These are phyloP conservation scores for Stegodyphus dumicola DNA, from an alignment of 1,140 invertebrate species.

Conservation along the genomic window DNA sequence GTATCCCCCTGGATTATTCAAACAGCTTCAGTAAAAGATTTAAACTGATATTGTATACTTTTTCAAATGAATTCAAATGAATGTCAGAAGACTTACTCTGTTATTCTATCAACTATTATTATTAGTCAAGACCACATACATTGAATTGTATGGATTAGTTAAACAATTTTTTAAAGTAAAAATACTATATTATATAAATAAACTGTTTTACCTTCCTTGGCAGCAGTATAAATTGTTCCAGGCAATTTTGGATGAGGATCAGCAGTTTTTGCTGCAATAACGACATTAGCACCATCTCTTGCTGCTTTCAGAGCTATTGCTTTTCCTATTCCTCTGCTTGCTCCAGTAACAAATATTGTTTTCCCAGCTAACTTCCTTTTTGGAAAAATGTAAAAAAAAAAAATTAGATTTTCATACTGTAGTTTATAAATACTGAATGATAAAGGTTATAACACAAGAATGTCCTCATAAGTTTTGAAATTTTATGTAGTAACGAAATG, in stretches of 20 bases:
- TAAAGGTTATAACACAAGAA: no score
- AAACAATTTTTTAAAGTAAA: not conserved
- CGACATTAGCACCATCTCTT: conserved; percentile 93
- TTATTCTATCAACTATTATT: not conserved
- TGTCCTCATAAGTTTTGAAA: no score
- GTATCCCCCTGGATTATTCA: no score
- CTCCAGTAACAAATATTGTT: conserved; percentile 96
- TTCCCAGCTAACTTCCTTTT: conserved; percentile 86
- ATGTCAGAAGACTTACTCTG: no score
- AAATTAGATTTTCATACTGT: no score
- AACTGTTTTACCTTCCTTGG: conserved; percentile 79
- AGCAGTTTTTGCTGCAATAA: conserved; percentile 96
- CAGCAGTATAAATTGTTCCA: conserved; percentile 97
- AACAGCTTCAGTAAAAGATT: no score
- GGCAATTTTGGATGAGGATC: conserved; percentile 95
- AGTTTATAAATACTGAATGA: no score
- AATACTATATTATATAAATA: not conserved
- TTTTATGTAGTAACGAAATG: no score
- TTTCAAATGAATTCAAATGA: no score
- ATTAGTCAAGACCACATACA: not conserved
- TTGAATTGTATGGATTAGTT: not conserved
- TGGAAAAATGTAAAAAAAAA: not conserved
- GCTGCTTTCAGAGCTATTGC: conserved; percentile 94
- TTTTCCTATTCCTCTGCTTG: conserved; percentile 97
- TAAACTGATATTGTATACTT: no score